Base-by-base conservation (phyloP, 2,113 vertebrate genomes). In the Chaenogobius annularis region DNA sequence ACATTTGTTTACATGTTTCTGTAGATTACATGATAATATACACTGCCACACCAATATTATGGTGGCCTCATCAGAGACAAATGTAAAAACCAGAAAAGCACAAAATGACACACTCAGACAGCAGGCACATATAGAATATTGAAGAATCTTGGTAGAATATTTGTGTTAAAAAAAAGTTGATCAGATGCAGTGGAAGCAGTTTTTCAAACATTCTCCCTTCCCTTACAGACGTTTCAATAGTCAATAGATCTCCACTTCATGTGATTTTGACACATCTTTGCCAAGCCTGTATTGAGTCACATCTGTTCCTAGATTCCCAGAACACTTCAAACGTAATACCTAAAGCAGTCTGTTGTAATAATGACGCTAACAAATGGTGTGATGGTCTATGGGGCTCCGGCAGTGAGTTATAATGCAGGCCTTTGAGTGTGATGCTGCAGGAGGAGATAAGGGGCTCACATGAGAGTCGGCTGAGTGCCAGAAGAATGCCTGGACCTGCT, bases 391-490 rank as follows among this genome's bases (percentile, higher is more conserved):
- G 10, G n/a, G n/a, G 44, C 0, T 3, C 66, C 59, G n/a, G 40
- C 20, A n/a, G 10, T n/a, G 17, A 35, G 50, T 63, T 37, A 70
- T 75, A 83, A 81, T 70, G 15, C 12, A 35, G 55, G 52, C 69
- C 20, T 80, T 83, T 77, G 31, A 48, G 15, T 64, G 72, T 10
- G 73, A 71, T 44, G 62, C 69, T 76, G 58, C 46, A 66, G 66
- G 55, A 13, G 54, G 50, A 44, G 66, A 76, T 69, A 79, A 63
- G 68, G 12, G 73, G 66, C 68, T 89, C 88, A 90, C 85, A 87
- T 89, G 86, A 89, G 84, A 79, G 87, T 89, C 82, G 81, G 86
- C 85, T 88, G 89, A 86, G 87, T 76, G 83, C 81, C 67, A 65
- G 72, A 84, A 72, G 74, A 87, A 77, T 86, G 78, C 76, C 70